phyloP scores from a whole-genome alignment of 2,797 vertebrate genomes.

The Falco biarmicus region DNA sequence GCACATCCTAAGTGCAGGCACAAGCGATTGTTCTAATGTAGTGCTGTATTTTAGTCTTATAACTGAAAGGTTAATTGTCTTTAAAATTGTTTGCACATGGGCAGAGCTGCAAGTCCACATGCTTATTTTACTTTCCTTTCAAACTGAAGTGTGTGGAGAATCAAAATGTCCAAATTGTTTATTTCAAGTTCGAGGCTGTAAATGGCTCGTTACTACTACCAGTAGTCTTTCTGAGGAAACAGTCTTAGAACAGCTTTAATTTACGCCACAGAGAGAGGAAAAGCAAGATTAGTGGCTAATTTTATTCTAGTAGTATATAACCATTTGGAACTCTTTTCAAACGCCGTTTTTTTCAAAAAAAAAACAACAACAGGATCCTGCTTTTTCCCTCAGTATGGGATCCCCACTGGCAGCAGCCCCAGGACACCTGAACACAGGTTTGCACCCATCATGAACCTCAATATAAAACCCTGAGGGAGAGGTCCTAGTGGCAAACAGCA shows the following conservation, averaged over 20 bases:
- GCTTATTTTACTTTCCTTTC: neutral
- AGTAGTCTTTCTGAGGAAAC: neutral
- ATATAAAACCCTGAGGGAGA: rapidly evolving
- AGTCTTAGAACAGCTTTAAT: neutral
- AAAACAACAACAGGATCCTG: neutral
- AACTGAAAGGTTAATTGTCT: neutral
- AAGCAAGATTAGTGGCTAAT: neutral
- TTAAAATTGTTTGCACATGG: neutral
- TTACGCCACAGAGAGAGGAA: neutral
- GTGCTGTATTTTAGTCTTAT: neutral
- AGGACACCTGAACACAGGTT: neutral
- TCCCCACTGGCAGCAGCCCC: neutral
- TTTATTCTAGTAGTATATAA: neutral
- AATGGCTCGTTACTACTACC: neutral
- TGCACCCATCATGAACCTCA: neutral
- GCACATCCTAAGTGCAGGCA: neutral
- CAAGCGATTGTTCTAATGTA: neutral
- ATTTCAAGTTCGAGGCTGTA: neutral
- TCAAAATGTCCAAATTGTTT: neutral
- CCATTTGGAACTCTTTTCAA: neutral
- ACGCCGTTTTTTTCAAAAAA: neutral
- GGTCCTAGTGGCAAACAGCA: neutral
- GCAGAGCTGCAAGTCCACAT: neutral
- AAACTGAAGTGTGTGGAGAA: neutral
- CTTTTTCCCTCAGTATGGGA: neutral